A percentile compares a stretch with the other conserved stretches of the same genome.
phyloP scores from a whole-genome alignment of 2,888 invertebrate genomes.

The Drosophila lacicola region DNA sequence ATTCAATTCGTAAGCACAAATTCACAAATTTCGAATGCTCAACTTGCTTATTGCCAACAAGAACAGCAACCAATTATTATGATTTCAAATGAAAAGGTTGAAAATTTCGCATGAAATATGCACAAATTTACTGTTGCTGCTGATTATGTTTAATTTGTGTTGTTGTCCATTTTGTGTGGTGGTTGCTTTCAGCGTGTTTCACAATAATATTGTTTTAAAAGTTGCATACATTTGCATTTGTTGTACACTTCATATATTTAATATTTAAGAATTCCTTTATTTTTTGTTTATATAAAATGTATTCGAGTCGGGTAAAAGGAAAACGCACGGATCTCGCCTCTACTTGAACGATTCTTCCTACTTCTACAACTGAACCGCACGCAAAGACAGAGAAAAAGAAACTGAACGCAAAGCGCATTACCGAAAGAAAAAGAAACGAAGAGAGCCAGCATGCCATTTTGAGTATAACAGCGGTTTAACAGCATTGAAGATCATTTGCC shows the following conservation, averaged over 20 bases:
- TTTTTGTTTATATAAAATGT: constrained; percentile 53
- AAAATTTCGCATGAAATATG: constrained; percentile 62
- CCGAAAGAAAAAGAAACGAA: constrained; percentile 40
- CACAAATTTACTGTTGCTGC: constrained; percentile 71
- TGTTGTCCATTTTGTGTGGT: constrained; percentile 25
- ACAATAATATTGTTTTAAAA: constrained; percentile 21
- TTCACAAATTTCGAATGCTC: constrained; percentile 20
- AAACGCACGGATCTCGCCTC: constrained; percentile 71
- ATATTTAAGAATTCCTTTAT: constrained; percentile 62
- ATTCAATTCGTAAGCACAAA: constrained; percentile 13
- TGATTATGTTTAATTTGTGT: constrained; percentile 65
- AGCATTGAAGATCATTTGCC: constrained; percentile 42
- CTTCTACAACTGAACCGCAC: constrained; percentile 76
- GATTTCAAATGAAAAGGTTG: constrained; percentile 26
- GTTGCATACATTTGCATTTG: constrained; percentile 52
- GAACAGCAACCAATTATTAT: constrained; percentile 9
- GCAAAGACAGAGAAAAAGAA: constrained; percentile 80
- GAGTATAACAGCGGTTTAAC: constrained; percentile 52
- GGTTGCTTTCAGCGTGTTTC: constrained; percentile 49
- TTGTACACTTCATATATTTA: constrained; percentile 50
- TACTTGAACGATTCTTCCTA: constrained; percentile 70
- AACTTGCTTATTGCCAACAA: constrained; percentile 5
- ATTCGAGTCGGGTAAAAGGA: constrained; percentile 70
- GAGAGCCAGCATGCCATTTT: constrained; percentile 50
- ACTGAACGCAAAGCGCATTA: constrained; percentile 73